Percentiles rank a stretch among this genome's conserved stretches.
Conservation (phyloP, 1,140 invertebrate species). For the Patella vulgata region DNA sequence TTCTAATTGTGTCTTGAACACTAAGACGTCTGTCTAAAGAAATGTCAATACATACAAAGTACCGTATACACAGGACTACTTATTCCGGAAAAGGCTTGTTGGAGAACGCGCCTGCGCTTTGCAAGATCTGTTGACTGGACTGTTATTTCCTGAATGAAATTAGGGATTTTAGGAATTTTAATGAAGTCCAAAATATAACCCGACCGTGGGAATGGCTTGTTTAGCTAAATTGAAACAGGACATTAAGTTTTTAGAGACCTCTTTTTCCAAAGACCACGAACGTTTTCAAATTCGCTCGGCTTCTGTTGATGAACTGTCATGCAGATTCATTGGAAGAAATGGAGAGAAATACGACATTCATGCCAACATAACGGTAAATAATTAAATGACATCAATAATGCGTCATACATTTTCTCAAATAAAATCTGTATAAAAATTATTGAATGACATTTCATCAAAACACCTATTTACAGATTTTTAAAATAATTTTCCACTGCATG, state of each 20-base stretch:
- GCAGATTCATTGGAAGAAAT: slow-evolving; percentile 93
- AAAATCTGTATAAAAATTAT: not conserved
- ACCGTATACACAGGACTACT: no score
- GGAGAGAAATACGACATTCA: slow-evolving; percentile 96
- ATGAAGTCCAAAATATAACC: no score
- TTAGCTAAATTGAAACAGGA: slow-evolving; percentile 97
- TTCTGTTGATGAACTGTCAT: slow-evolving; percentile 97
- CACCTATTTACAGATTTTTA: not conserved
- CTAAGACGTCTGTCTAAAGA: no score
- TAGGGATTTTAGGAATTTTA: no score
- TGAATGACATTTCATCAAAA: not conserved
- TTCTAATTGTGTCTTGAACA: no score
- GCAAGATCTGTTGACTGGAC: no score
- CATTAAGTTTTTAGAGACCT: slow-evolving; percentile 94
- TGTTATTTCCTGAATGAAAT: no score
- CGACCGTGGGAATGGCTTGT: slow-evolving; percentile 83
- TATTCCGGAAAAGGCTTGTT: no score
- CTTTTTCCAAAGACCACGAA: slow-evolving; percentile 95
- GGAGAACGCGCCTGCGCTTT: no score
- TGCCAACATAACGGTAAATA: slow-evolving; percentile 87
- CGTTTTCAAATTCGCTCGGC: slow-evolving; percentile 88
- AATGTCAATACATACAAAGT: no score
- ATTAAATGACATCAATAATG: not conserved
- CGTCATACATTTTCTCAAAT: not conserved
- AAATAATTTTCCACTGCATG: not conserved